phyloP scores from a whole-genome alignment of 2,888 invertebrate genomes.

The Microctonus brassicae region DNA sequence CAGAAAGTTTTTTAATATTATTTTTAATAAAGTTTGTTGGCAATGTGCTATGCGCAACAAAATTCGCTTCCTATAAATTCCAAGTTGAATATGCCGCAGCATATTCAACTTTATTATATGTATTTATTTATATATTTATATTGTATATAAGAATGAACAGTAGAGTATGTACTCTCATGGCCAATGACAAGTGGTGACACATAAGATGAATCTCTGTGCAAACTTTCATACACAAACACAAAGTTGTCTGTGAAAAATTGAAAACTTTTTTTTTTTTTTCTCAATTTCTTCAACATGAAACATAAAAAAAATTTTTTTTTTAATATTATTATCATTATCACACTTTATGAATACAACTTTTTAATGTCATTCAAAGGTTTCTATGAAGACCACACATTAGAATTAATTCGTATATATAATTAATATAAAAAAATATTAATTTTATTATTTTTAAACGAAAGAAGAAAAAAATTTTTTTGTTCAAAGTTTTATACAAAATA shows the following conservation, averaged over 20 bases:
- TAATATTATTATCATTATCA: neutral
- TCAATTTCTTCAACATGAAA: neutral
- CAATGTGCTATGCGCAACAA: too few relatives aligned
- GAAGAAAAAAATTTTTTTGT: too few relatives aligned
- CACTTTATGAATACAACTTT: neutral
- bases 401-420: neutral
- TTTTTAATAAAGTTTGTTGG: neutral
- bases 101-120: too few relatives aligned
- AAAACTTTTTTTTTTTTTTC: neutral
- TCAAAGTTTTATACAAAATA: too few relatives aligned
- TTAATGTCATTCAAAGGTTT: neutral
- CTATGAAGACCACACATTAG: neutral
- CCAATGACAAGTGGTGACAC: neutral
- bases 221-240: neutral
- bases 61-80: too few relatives aligned
- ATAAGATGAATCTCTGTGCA: neutral
- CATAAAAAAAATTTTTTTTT: neutral
- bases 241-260: neutral
- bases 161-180: neutral
- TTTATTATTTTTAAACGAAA: too few relatives aligned
- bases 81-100: too few relatives aligned
- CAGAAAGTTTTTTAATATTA: constrained; percentile 25
- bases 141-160: neutral
- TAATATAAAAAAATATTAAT: too few relatives aligned
- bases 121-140: neutral